phyloP scores from a whole-genome alignment of 2,113 vertebrate species.

The Sarotherodon lohbergeri region DNA sequence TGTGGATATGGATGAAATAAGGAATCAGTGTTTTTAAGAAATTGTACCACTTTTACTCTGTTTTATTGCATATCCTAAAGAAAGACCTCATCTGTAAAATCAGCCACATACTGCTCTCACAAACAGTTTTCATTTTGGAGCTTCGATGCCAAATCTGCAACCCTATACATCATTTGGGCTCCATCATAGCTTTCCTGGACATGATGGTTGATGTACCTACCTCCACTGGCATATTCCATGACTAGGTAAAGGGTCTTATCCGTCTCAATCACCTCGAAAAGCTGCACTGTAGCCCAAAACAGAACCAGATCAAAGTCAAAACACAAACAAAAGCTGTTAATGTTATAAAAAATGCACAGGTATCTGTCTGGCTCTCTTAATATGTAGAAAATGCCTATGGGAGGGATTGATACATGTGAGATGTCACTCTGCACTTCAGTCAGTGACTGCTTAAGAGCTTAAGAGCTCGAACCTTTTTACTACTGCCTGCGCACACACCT shows the following conservation, averaged over 20 bases:
- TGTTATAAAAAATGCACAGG: conserved; percentile 1
- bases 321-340: conserved; percentile 9
- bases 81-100: rapidly evolving
- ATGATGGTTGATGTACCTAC: conserved; percentile 51
- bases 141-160: background rate
- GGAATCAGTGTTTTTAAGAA: background rate
- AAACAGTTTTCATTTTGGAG: background rate
- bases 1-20: background rate
- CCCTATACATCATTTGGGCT: background rate
- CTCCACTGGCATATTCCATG: conserved; percentile 91
- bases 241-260: conserved; percentile 90
- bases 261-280: conserved; percentile 90
- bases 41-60: background rate
- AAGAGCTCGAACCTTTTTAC: conserved; percentile 5
- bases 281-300: conserved; percentile 77
- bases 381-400: background rate
- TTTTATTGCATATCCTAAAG: background rate
- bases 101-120: background rate
- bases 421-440: background rate
- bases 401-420: conserved; percentile 16
- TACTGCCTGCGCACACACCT: conserved; percentile 6
- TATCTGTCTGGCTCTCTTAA: conserved; percentile 11
- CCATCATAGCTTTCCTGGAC: background rate
- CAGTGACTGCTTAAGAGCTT: background rate
- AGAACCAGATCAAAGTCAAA: conserved; percentile 34